Conservation (phyloP, 2,888 invertebrate species). For the Psococerastis gibbosa region DNA sequence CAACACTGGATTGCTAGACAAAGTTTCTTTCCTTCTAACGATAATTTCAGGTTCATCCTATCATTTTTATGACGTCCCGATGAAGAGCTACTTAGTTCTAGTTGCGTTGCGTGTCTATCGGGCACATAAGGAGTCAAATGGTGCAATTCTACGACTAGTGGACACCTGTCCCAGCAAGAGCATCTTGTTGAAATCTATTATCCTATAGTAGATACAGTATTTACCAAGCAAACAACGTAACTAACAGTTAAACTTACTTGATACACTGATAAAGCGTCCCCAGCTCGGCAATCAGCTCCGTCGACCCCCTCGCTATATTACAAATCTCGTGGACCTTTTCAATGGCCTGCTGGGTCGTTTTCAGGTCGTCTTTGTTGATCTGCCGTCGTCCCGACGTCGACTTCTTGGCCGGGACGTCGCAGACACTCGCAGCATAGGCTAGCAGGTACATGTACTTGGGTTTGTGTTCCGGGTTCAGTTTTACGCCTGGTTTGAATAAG, state of each 20-base stretch:
- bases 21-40: too few species aligned
- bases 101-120: too few species aligned
- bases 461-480: slow-evolving; percentile 91
- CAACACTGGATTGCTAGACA: too few species aligned
- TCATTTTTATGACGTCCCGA: too few species aligned
- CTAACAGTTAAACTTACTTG: slow-evolving; percentile 39
- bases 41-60: too few species aligned
- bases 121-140: too few species aligned
- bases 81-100: too few species aligned
- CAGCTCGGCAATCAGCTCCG: slow-evolving; percentile 82
- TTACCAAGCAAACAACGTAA: background rate
- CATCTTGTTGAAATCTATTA: too few species aligned
- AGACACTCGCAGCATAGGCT: slow-evolving; percentile 88
- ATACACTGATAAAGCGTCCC: slow-evolving; percentile 79
- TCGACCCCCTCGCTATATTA: slow-evolving; percentile 75
- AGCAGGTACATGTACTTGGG: slow-evolving; percentile 88
- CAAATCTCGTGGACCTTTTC: slow-evolving; percentile 89
- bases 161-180: too few species aligned
- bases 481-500: slow-evolving; percentile 82
- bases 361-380: slow-evolving; percentile 76
- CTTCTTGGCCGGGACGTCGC: slow-evolving; percentile 54
- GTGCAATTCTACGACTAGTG: too few species aligned
- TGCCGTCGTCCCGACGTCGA: slow-evolving; percentile 33
- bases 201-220: slow-evolving; percentile 1
- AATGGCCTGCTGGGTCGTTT: slow-evolving; percentile 74